Evolutionary conservation across 2,888 invertebrate species (phyloP).

Genomic region (Heliconius hortense): DNA sequence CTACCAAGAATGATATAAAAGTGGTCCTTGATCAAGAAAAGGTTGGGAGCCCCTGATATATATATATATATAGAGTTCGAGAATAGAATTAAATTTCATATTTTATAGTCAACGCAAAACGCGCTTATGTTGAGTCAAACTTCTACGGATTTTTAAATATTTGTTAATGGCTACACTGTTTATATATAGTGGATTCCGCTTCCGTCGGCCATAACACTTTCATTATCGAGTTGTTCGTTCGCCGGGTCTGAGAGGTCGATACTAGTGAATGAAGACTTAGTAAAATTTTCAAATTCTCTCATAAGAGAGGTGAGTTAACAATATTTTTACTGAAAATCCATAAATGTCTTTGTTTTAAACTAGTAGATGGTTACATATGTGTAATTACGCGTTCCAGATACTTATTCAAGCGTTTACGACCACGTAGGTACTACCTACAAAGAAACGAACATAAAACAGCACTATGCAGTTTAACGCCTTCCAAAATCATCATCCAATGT

Average conservation of each 20-base stretch:
- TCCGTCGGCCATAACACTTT: slow-evolving; percentile 53
- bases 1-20: too few species aligned
- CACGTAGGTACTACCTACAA: slow-evolving; percentile 58
- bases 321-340: background rate
- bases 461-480: slow-evolving; percentile 80
- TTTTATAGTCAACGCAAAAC: too few species aligned
- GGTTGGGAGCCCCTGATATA: too few species aligned
- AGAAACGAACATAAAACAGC: slow-evolving; percentile 46
- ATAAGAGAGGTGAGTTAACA: slow-evolving; percentile 72
- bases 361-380: slow-evolving; percentile 2
- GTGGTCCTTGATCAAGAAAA: too few species aligned
- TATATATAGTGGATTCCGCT: slow-evolving; percentile 30
- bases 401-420: slow-evolving; percentile 65
- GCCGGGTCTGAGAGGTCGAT: slow-evolving; percentile 75
- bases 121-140: background rate
- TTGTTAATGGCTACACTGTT: slow-evolving; percentile 30
- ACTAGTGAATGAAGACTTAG: slow-evolving; percentile 68
- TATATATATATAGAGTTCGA: too few species aligned
- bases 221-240: slow-evolving; percentile 85
- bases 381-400: slow-evolving; percentile 61
- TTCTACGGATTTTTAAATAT: background rate
- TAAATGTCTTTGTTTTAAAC: background rate
- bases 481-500: slow-evolving; percentile 80
- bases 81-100: too few species aligned
- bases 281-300: slow-evolving; percentile 73